Conservation (phyloP, 2,113 vertebrate species). For the Thinocorus orbignyianus region DNA sequence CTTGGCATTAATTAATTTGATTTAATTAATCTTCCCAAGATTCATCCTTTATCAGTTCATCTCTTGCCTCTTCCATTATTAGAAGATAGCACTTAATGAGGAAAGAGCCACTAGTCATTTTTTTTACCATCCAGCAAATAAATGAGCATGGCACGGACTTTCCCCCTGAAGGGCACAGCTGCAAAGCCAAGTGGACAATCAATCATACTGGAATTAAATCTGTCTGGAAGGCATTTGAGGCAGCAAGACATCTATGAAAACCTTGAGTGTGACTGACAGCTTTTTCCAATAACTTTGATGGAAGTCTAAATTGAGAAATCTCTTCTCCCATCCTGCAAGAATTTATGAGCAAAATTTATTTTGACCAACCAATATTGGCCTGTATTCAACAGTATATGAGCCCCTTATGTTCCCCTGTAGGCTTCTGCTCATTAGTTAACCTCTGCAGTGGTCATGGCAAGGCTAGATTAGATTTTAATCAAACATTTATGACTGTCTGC, state of each 20-base stretch:
- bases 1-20: constrained; percentile 35
- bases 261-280: background rate
- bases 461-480: background rate
- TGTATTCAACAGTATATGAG: background rate
- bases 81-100: constrained; percentile 28
- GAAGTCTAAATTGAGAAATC: constrained; percentile 18
- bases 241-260: constrained; percentile 6
- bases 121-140: constrained; percentile 29
- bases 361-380: background rate
- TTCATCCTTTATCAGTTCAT: constrained; percentile 19
- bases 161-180: constrained; percentile 24
- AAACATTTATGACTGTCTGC: background rate
- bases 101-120: background rate
- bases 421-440: background rate
- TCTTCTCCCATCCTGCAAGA: constrained; percentile 1
- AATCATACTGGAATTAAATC: constrained; percentile 51
- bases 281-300: constrained; percentile 21
- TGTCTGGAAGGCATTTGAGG: constrained; percentile 72
- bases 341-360: background rate
- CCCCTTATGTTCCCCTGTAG: background rate
- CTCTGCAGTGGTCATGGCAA: background rate
- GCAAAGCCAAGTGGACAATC: constrained; percentile 41
- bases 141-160: constrained; percentile 27
- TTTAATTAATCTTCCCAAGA: constrained; percentile 3
- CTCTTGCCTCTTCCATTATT: constrained; percentile 50